These are phyloP conservation scores for Anthrax anthrax DNA, from an alignment of 2,888 invertebrate species.

Conservation along the genomic window DNA sequence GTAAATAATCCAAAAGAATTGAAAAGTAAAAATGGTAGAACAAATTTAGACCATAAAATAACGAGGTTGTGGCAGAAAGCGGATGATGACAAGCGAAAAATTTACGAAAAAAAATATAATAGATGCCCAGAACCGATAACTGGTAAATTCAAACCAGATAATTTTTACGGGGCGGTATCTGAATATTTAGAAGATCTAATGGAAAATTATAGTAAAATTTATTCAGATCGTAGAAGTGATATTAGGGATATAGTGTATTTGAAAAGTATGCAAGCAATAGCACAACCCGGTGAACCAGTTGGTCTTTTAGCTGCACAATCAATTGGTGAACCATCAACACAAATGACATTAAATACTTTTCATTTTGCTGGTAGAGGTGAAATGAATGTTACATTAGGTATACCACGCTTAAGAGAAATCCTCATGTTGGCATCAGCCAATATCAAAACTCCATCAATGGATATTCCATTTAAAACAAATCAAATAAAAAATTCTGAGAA, in stretches of 20 bases:
- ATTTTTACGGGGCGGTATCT: conserved; percentile 67
- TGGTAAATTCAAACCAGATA: conserved; percentile 54
- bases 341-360: conserved; percentile 99
- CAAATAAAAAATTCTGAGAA: conserved; percentile 46
- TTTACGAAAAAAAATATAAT: conserved; percentile 29
- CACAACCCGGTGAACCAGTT: conserved; percentile 89
- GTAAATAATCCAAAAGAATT: conserved; percentile 35
- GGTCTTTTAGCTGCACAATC: conserved; percentile 87
- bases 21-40: conserved; percentile 41
- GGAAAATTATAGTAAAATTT: conserved; percentile 40
- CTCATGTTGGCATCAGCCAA: conserved; percentile 89
- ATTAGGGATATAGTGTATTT: conserved; percentile 58
- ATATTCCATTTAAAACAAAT: conserved; percentile 62
- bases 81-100: conserved; percentile 42
- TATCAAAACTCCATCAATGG: conserved; percentile 93
- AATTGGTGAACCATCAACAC: conserved; percentile 97
- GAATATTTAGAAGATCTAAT: conserved; percentile 64
- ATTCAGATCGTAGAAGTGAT: conserved; percentile 31
- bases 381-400: conserved; percentile 99
- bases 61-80: conserved; percentile 52
- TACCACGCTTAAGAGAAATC: conserved; percentile 91
- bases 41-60: conserved; percentile 43
- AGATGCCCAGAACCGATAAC: conserved; percentile 62
- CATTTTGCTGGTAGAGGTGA: conserved; percentile 99
- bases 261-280: conserved; percentile 63